Base-by-base conservation (phyloP, 2,797 vertebrate species). In the Gastrophryne carolinensis region DNA sequence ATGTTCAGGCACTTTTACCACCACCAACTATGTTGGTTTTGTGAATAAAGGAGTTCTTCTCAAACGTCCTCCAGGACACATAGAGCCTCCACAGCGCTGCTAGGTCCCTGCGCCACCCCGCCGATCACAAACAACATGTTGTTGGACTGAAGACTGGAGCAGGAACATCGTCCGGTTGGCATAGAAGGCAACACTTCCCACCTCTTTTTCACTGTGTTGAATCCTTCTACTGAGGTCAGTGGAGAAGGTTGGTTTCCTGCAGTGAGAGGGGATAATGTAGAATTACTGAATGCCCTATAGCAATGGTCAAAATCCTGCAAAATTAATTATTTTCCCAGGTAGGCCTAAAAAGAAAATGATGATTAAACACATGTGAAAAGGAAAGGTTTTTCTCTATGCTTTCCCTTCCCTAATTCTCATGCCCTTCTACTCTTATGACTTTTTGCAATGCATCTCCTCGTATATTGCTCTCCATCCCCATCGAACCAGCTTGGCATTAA, bases 101-200 rank as follows among this genome's bases (percentile, higher is more conserved):
- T 98, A 84, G 98, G 98, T 70, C 95, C 96, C 84, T 98, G 96
- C n/a, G 94, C 91, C 34, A 98, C 97, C 15, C 97, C 97, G 0
- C 96, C 97, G 0, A 99, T 95, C 74, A 97, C 79, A 39, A 96
- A 95, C 53, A 99, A 91, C 87, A 93, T 89, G 81, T 85, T 84
- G 65, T 89, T 77, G 0, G 88, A 87, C 12, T 90, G 93, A 74
- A 96, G 87, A 77, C 92, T 90, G 26, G 95, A 91, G 53, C 95
- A 96, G 80, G 97, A 98, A 81, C 96, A 98, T 81, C 97, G 95
- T 0, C 94, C 94, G 0, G 92, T 96, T 32, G 95, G 95, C 90
- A 99, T 94, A 10, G 96, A 82, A 0, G 91, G 90, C 80, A 94
- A 86, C 0, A 72, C 86, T 81, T 98, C 96, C 97, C 97, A 98